A percentile compares a stretch with the other conserved stretches of the same genome.
These are phyloP conservation scores for Caradrina kadenii DNA, from an alignment of 2,888 invertebrate species.

Conservation along the genomic window DNA sequence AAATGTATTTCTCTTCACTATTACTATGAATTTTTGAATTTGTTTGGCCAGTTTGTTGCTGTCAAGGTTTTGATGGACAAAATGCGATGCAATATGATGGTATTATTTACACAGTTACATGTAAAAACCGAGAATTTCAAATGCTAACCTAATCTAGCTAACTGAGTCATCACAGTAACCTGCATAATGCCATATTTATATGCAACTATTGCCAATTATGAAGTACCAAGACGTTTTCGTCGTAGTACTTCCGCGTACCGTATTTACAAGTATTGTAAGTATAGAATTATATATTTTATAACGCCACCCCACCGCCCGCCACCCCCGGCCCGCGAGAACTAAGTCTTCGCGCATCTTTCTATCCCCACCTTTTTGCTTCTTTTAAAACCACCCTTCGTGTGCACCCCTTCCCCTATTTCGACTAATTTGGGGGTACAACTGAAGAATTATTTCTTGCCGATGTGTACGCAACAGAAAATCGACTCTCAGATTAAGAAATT, in stretches of 20 bases:
- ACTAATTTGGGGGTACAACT: slow-evolving; percentile 91
- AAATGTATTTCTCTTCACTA: too few relatives aligned
- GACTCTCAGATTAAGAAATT: slow-evolving; percentile 68
- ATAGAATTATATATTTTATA: slow-evolving; percentile 91
- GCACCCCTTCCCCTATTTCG: slow-evolving; percentile 90
- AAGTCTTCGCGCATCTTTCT: slow-evolving; percentile 91
- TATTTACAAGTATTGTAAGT: slow-evolving; percentile 91
- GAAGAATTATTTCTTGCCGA: slow-evolving; percentile 90
- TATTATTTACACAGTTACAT: neutral
- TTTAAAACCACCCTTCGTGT: slow-evolving; percentile 90
- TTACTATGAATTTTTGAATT: too few relatives aligned
- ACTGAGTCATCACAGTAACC: neutral
- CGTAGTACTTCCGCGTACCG: slow-evolving; percentile 88
- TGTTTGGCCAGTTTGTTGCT: too few relatives aligned
- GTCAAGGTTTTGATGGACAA: neutral
- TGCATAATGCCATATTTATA: neutral
- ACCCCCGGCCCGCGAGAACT: slow-evolving; percentile 86
- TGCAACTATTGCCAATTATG: slow-evolving; percentile 46
- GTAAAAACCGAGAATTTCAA: neutral
- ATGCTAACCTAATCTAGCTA: neutral
- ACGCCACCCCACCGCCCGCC: slow-evolving; percentile 79
- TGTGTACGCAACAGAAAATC: slow-evolving; percentile 70
- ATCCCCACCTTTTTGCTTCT: slow-evolving; percentile 91
- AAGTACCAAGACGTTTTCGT: slow-evolving; percentile 75
- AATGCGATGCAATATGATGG: neutral